These are phyloP conservation scores for Micrastur ruficollis DNA, from an alignment of 2,797 vertebrate genomes.

Conservation along the genomic window DNA sequence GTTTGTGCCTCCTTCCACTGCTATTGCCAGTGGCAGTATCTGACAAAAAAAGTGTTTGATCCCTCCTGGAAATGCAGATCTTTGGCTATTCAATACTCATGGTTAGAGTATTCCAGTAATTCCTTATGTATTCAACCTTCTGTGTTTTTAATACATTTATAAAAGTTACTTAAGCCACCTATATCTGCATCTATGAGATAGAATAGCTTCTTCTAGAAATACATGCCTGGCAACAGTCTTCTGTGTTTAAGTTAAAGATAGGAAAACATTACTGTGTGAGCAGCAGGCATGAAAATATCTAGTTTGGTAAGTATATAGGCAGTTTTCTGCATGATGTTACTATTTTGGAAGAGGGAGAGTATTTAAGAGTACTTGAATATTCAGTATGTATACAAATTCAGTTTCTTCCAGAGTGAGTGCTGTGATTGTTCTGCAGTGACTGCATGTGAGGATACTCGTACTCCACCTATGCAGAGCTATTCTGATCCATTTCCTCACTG, in stretches of 20 bases:
- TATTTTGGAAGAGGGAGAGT: background rate
- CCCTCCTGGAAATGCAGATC: background rate
- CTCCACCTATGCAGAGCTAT: background rate
- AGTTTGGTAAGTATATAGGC: background rate
- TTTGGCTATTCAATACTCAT: background rate
- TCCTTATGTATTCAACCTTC: background rate
- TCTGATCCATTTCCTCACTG: background rate
- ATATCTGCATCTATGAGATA: background rate
- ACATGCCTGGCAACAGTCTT: background rate
- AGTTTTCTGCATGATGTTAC: background rate
- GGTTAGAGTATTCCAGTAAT: background rate
- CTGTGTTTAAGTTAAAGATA: background rate
- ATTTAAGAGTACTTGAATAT: background rate
- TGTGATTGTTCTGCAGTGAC: background rate
- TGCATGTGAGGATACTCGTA: background rate
- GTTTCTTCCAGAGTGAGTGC: background rate
- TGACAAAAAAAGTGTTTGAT: background rate
- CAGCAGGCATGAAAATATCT: background rate
- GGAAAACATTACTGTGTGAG: constrained; percentile 2
- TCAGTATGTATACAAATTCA: background rate
- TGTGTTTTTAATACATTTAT: background rate
- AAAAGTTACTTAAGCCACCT: background rate
- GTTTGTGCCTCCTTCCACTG: background rate
- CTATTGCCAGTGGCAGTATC: background rate
- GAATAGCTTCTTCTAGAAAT: background rate